phyloP scores from a whole-genome alignment of 2,113 vertebrate species.

The Chauna torquata region DNA sequence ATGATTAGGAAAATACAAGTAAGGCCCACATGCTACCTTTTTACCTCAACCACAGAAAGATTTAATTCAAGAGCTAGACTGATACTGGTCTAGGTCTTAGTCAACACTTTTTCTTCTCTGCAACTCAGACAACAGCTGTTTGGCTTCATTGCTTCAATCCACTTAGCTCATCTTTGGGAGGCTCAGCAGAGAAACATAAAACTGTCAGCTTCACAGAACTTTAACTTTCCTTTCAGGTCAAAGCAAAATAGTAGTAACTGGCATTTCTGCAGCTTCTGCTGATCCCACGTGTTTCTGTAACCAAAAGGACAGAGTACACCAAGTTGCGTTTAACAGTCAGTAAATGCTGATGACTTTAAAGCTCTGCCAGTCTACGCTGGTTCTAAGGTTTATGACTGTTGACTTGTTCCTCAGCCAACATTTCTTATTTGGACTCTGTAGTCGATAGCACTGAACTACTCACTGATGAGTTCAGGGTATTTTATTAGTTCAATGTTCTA shows the following conservation, averaged over 20 bases:
- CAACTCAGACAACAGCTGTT: not conserved
- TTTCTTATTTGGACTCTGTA: not conserved
- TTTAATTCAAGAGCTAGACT: not conserved
- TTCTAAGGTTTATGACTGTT: too few species aligned
- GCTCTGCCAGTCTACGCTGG: not conserved
- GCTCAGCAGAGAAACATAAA: not conserved
- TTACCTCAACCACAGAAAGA: not conserved
- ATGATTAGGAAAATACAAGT: too few species aligned
- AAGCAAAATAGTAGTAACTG: not conserved
- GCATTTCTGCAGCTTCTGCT: not conserved
- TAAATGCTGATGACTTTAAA: not conserved
- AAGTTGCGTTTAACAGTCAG: not conserved
- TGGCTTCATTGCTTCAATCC: not conserved
- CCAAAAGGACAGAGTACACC: too few species aligned
- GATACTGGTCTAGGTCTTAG: not conserved
- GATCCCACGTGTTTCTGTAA: not conserved
- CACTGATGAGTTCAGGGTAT: not conserved
- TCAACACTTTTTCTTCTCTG: not conserved
- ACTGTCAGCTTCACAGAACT: not conserved
- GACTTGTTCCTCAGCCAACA: not conserved
- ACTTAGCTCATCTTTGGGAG: not conserved
- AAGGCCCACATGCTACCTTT: not conserved
- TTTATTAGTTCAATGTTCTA: not conserved
- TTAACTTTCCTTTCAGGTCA: not conserved
- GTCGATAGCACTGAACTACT: too few species aligned